These are phyloP conservation scores for Regulus satrapa DNA, from an alignment of 2,113 vertebrate genomes.

Conservation along the genomic window DNA sequence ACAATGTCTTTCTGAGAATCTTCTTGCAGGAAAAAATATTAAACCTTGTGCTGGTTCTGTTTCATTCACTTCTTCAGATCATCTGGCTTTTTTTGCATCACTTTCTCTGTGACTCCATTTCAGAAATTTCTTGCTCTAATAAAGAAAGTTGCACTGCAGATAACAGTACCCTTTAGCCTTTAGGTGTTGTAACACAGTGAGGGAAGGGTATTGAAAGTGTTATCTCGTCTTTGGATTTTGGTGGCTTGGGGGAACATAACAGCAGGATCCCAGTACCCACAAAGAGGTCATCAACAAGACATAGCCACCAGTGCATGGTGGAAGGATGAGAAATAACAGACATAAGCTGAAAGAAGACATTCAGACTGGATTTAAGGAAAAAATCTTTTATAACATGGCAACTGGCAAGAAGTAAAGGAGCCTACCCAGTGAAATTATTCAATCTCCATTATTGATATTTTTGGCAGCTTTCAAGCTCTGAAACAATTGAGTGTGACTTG, in stretches of 20 bases:
- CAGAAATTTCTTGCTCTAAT: neutral
- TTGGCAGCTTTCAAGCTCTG: neutral
- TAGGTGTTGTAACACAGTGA: neutral
- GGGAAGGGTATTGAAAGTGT: neutral
- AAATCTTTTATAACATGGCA: neutral
- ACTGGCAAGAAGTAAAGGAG: neutral
- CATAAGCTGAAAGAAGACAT: neutral
- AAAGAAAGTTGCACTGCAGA: neutral
- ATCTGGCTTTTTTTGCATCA: neutral
- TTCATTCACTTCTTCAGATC: neutral
- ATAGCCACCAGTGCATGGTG: neutral
- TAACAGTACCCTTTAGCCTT: neutral
- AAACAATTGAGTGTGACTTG: neutral
- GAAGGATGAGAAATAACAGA: neutral
- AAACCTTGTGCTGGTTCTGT: neutral
- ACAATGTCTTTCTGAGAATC: neutral
- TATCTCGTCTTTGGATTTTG: neutral
- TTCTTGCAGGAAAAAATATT: neutral
- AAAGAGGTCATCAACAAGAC: neutral
- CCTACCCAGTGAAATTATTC: neutral
- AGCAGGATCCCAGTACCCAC: neutral
- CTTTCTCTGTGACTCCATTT: neutral
- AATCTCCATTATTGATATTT: neutral
- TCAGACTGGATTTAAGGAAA: neutral
- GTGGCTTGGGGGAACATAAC: neutral